These are phyloP conservation scores for Petrocephalus sullivani DNA, from an alignment of 2,797 vertebrate genomes.

Conservation along the genomic window DNA sequence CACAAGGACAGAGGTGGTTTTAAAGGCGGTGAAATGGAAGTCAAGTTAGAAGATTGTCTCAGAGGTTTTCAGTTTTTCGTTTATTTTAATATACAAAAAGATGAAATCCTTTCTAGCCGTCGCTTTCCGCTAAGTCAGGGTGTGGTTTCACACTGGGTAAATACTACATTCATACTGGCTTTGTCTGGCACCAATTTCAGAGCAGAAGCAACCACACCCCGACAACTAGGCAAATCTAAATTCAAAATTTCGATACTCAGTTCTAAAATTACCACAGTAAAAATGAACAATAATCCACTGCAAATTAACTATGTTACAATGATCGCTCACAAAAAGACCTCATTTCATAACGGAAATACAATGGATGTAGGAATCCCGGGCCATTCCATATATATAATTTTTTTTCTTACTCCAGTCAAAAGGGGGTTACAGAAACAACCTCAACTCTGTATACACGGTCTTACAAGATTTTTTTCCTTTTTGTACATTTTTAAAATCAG, in stretches of 20 bases:
- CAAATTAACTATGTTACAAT: slow-evolving; percentile 84
- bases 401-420: slow-evolving; percentile 68
- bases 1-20: not conserved
- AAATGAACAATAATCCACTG: slow-evolving; percentile 80
- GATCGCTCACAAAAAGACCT: slow-evolving; percentile 65
- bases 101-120: slow-evolving; percentile 75
- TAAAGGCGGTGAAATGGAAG: not conserved
- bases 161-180: slow-evolving; percentile 87
- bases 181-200: slow-evolving; percentile 74
- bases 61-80: slow-evolving; percentile 60
- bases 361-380: slow-evolving; percentile 65
- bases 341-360: slow-evolving; percentile 71
- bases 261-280: slow-evolving; percentile 87
- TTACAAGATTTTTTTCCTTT: slow-evolving; percentile 56
- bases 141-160: slow-evolving; percentile 69
- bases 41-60: not conserved
- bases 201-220: slow-evolving; percentile 72
- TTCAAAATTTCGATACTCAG: slow-evolving; percentile 71
- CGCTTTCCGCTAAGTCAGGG: slow-evolving; percentile 62
- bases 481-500: slow-evolving; percentile 82
- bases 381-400: slow-evolving; percentile 59
- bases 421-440: slow-evolving; percentile 76
- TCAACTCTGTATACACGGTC: slow-evolving; percentile 64
- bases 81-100: slow-evolving; percentile 96
- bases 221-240: slow-evolving; percentile 68